Conservation (phyloP, 2,797 vertebrate species). For the Denticeps clupeoides region DNA sequence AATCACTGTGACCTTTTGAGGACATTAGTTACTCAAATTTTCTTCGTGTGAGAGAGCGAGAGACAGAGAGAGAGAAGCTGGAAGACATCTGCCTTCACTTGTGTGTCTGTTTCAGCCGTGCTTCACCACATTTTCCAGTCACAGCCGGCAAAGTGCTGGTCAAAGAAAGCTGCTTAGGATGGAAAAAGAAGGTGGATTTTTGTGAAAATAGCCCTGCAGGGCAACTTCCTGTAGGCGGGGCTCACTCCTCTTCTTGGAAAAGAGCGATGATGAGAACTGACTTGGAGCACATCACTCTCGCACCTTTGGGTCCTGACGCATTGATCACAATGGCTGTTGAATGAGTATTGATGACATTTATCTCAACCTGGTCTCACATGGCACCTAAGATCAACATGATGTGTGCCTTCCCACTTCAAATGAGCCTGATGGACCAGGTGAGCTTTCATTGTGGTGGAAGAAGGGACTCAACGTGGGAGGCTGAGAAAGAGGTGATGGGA, state of each 20-base stretch:
- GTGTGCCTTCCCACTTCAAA: conserved; percentile 19
- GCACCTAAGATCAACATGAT: conserved; percentile 21
- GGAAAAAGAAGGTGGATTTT: neutral
- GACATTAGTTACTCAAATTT: conserved; percentile 11
- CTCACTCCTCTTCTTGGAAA: conserved; percentile 14
- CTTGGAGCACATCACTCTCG: conserved; percentile 13
- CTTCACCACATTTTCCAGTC: no score
- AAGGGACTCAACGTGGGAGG: neutral
- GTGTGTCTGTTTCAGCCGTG: no score
- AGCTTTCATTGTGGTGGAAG: neutral
- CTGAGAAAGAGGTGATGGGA: no score
- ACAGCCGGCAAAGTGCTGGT: no score
- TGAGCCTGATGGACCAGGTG: neutral
- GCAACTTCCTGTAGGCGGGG: conserved; percentile 1
- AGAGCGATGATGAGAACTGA: no score
- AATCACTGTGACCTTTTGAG: conserved; percentile 17
- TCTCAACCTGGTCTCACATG: conserved; percentile 20
- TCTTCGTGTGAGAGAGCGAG: no score
- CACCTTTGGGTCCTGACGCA: conserved; percentile 15
- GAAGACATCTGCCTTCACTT: no score
- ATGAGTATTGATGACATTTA: conserved; percentile 21
- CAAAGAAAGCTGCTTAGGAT: no score
- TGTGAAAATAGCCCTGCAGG: conserved; percentile 1
- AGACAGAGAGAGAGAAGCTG: no score
- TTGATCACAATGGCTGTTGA: conserved; percentile 18